phyloP scores from a whole-genome alignment of 2,113 vertebrate species.

The Shinisaurus crocodilurus region DNA sequence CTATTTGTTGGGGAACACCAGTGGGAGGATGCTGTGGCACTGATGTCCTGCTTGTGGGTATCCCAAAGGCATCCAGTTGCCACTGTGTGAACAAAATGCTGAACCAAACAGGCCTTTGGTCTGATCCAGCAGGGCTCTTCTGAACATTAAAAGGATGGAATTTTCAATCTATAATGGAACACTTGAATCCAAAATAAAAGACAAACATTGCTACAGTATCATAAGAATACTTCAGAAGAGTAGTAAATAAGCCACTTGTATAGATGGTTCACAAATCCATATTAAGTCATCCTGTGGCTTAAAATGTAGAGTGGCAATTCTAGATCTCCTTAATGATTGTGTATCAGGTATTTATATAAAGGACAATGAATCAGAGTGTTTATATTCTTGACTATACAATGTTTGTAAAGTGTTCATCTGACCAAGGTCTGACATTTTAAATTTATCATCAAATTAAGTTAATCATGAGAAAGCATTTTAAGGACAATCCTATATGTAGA shows the following conservation, averaged over 20 bases:
- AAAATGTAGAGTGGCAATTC: background rate
- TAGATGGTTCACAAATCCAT: background rate
- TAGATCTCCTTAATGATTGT: background rate
- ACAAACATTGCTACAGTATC: background rate
- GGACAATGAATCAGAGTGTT: background rate
- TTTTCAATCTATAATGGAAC: background rate
- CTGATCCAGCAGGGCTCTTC: background rate
- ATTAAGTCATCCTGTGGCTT: background rate
- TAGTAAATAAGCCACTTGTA: background rate
- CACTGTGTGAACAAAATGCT: background rate
- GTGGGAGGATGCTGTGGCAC: background rate
- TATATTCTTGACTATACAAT: background rate
- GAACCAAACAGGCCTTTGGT: background rate
- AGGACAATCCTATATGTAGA: background rate
- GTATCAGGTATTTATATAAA: background rate
- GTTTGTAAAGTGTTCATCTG: background rate
- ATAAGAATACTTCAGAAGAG: background rate
- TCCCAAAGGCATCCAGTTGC: background rate
- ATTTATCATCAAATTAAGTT: background rate
- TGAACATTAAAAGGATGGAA: background rate
- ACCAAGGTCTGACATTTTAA: background rate
- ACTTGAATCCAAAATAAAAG: background rate
- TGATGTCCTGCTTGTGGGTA: background rate
- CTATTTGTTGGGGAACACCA: background rate
- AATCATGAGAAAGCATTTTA: background rate